A percentile compares a stretch with the other conserved stretches of the same genome.
Conservation (phyloP, 1,140 invertebrate species). For the Drosophila pallidifrons region DNA sequence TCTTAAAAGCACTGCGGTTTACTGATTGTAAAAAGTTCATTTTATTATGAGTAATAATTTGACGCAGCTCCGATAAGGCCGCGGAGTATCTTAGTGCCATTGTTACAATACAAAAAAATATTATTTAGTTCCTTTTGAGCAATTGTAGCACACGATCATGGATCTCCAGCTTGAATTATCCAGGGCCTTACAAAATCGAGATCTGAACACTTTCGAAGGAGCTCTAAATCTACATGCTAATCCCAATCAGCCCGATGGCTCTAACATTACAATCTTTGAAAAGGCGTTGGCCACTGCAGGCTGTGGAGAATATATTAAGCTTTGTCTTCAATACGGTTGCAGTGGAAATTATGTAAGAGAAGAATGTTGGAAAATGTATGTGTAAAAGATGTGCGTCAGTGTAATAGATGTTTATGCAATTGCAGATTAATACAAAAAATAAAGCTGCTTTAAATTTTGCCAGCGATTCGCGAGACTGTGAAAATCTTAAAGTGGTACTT, state of each 20-base stretch:
- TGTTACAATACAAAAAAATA: not conserved
- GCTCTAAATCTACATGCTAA: slow-evolving; percentile 45
- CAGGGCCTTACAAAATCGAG: slow-evolving; percentile 24
- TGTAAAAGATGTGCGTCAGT: not conserved
- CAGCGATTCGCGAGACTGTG: slow-evolving; percentile 86
- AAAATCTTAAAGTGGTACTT: slow-evolving; percentile 86
- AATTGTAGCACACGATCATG: slow-evolving; percentile 6
- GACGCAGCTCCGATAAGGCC: too few species aligned
- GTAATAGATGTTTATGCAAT: not conserved
- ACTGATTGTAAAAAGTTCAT: too few species aligned
- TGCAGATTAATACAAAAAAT: slow-evolving; percentile 3
- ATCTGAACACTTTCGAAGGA: slow-evolving; percentile 39
- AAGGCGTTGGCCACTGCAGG: slow-evolving; percentile 63
- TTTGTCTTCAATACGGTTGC: slow-evolving; percentile 88
- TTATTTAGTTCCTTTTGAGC: not conserved
- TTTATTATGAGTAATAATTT: too few species aligned
- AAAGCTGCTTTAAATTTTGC: slow-evolving; percentile 88
- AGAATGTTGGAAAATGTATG: slow-evolving; percentile 24
- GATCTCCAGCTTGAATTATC: slow-evolving; percentile 29
- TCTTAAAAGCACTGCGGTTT: too few species aligned
- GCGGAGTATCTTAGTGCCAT: too few species aligned
- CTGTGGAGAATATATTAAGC: slow-evolving; percentile 86
- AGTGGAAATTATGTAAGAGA: slow-evolving; percentile 87
- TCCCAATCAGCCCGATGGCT: slow-evolving; percentile 29
- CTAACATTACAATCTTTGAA: slow-evolving; percentile 48